These are phyloP conservation scores for Gastrophryne carolinensis DNA, from an alignment of 2,797 vertebrate genomes.

Conservation along the genomic window DNA sequence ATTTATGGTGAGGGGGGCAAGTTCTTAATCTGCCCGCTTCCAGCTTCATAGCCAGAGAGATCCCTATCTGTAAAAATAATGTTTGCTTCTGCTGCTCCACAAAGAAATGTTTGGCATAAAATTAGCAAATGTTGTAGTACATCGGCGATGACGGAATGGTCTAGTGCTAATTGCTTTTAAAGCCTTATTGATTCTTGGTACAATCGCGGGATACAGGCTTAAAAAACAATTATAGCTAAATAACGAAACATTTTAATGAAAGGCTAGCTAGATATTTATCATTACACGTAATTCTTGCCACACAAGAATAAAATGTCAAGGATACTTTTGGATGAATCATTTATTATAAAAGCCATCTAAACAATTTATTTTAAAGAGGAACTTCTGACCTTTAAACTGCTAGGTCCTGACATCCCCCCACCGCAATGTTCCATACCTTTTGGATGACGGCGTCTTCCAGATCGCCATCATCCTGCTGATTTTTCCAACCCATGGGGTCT, in stretches of 20 bases:
- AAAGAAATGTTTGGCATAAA: constrained; percentile 18
- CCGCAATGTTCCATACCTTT: too few species aligned
- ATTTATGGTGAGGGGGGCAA: not conserved
- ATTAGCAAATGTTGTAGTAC: constrained; percentile 14
- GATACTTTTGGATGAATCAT: not conserved
- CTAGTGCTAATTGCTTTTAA: constrained; percentile 12
- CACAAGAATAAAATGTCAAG: not conserved
- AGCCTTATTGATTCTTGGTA: constrained; percentile 11
- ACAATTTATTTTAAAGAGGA: not conserved
- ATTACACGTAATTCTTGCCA: too few species aligned
- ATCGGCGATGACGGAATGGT: constrained; percentile 8
- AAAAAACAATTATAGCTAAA: not conserved
- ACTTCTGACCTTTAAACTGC: too few species aligned
- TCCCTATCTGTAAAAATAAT: not conserved
- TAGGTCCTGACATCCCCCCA: too few species aligned
- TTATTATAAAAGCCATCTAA: not conserved
- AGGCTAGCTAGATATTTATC: not conserved
- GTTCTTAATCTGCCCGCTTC: not conserved
- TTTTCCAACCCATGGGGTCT: too few species aligned
- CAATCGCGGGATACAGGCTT: not conserved
- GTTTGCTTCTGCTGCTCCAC: not conserved
- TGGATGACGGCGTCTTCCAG: too few species aligned
- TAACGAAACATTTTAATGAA: not conserved
- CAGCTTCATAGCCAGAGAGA: not conserved
- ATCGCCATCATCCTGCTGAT: too few species aligned